phyloP scores from a whole-genome alignment of 2,888 invertebrate species.

The Lingula anatina region DNA sequence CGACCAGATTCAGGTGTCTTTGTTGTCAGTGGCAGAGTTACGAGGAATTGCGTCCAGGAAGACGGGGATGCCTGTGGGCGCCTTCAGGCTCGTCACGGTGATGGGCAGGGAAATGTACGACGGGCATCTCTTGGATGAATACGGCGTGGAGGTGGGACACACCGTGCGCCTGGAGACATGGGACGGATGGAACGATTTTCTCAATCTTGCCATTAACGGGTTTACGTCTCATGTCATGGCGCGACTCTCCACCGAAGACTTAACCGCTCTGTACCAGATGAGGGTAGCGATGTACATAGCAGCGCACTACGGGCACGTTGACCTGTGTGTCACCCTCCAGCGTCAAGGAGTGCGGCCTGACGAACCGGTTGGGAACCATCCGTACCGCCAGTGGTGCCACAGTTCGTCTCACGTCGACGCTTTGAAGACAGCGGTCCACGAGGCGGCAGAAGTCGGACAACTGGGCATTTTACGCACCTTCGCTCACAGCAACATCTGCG shows the following conservation, averaged over 20 bases:
- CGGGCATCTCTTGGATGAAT: conserved; percentile 19
- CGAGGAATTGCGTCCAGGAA: conserved; percentile 17
- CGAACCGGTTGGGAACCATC: conserved; percentile 24
- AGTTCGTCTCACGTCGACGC: conserved; percentile 14
- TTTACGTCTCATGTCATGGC: conserved; percentile 17
- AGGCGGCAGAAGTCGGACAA: conserved; percentile 21
- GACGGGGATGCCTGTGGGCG: conserved; percentile 25
- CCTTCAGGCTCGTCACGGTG: conserved; percentile 19
- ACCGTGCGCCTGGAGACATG: conserved; percentile 23
- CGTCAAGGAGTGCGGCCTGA: conserved; percentile 17
- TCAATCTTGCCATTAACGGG: conserved; percentile 17
- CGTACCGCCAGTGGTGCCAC: conserved; percentile 20
- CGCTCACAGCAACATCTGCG: conserved; percentile 18
- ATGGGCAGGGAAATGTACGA: conserved; percentile 22
- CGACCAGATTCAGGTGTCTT: conserved; percentile 9
- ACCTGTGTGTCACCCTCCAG: conserved; percentile 15
- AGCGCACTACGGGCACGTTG: conserved; percentile 27
- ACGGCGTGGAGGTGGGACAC: conserved; percentile 12
- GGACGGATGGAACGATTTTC: conserved; percentile 29
- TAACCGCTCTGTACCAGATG: conserved; percentile 20
- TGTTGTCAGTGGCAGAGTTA: conserved; percentile 14
- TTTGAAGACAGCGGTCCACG: conserved; percentile 22
- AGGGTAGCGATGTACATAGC: conserved; percentile 26
- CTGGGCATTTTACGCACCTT: conserved; percentile 21
- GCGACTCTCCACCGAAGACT: conserved; percentile 15